A percentile compares a stretch with the other conserved stretches of the same genome.
These are phyloP conservation scores for Hartigia nigra DNA, from an alignment of 2,888 invertebrate species.

Conservation along the genomic window DNA sequence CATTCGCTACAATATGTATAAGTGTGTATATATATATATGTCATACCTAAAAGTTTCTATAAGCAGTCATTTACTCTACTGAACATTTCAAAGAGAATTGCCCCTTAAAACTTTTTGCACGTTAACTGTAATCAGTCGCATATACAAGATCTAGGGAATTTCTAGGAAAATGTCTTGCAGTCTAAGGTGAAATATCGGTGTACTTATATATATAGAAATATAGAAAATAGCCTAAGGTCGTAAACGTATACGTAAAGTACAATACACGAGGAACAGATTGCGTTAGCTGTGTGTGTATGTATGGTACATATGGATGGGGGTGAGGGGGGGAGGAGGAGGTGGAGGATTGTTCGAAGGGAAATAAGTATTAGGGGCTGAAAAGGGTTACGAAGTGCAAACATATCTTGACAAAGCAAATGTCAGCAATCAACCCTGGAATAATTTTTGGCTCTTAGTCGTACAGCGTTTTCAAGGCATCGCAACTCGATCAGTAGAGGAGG, in stretches of 20 bases:
- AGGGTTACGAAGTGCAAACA: background rate
- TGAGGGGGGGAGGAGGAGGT: no score
- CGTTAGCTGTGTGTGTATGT: background rate
- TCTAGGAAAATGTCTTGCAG: background rate
- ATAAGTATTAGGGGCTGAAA: background rate
- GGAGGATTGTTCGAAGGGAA: no score
- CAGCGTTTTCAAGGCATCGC: background rate
- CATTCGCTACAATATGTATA: background rate
- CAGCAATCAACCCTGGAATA: background rate
- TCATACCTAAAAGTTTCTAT: background rate
- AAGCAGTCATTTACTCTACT: conserved; percentile 2
- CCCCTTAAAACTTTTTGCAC: background rate
- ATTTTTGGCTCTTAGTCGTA: background rate
- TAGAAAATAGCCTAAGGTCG: background rate
- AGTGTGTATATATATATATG: background rate
- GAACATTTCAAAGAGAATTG: background rate
- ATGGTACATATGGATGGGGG: background rate
- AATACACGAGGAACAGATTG: background rate
- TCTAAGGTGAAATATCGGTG: background rate
- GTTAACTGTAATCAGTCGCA: background rate
- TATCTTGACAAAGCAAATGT: background rate
- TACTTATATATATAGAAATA: background rate
- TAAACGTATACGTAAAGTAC: background rate
- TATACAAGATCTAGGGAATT: background rate
- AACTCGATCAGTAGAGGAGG: background rate